Evolutionary conservation across 2,113 vertebrate species (phyloP).

Genomic region (Naja naja): DNA sequence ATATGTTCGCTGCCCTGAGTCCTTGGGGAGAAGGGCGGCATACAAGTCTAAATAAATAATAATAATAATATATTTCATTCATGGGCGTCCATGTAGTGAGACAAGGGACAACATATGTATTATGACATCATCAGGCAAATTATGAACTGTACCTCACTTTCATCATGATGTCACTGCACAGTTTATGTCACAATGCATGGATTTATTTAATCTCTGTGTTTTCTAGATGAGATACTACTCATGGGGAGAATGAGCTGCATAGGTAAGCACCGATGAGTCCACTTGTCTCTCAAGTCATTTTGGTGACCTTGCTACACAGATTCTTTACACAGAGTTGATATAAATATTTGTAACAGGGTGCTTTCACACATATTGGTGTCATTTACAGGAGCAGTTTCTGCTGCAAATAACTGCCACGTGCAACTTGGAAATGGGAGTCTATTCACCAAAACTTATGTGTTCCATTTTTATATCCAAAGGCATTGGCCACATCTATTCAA

Average conservation of each 20-base stretch:
- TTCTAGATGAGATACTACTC: background rate
- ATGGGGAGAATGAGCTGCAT: background rate
- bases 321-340: background rate
- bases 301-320: background rate
- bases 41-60: no score
- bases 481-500: background rate
- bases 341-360: background rate
- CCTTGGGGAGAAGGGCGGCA: no score
- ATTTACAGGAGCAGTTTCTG: background rate
- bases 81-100: background rate
- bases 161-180: background rate
- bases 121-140: background rate
- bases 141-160: background rate
- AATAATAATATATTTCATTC: constrained; percentile 59
- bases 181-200: background rate
- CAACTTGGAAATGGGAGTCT: background rate
- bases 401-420: background rate
- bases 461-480: background rate
- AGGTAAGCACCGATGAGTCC: background rate
- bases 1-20: no score
- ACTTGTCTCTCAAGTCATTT: background rate
- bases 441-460: background rate
- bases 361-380: background rate
- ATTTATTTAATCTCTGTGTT: background rate
- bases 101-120: background rate